Evolutionary conservation across 2,888 invertebrate species (phyloP), one percentile per base, ranked within the genome.

Genomic region (Gortyna flavago): DNA sequence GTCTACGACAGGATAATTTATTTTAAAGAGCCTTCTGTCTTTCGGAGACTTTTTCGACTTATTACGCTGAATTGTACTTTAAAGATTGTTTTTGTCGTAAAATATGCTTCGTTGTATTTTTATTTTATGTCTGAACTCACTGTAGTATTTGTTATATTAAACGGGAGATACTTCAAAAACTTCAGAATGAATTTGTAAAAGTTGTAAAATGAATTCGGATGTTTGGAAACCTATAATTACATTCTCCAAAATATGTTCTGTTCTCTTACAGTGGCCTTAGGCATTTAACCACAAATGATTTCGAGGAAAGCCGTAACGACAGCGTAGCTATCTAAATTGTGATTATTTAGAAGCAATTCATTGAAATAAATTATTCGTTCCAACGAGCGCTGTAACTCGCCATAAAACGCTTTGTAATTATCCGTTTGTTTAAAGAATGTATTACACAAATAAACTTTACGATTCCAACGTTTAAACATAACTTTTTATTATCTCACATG

Each of bases 391-490:
- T 87, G 92, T 91, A 92, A 91, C 93, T 93, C 91, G 91, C 93
- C 90, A 94, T 95, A 95, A 95, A 94, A 93, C 89, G 92, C 90
- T 91, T 90, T 91, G 93, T 96, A 95, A 96, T 96, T 95, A 95
- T 94, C 92, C 93, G 93, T 96, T 95, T 95, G 94, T 95, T 94
- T 95, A 94, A 95, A 95, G 93, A 95, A 95, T 93, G 94, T 91
- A 93, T 92, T 93, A 96, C 93, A 96, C 95, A 95, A 96, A 96
- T 95, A 96, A 96, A 95, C 93, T 95, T 95, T 95, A 96, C 95
- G 95, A 95, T 92, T 93, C 91, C 92, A 93, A 92, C 93, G 95
- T 94, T 93, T 92, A 93, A 92, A 92, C 94, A 93, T 94, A 93
- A 94, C 93, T 93, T 96, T 95, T 96, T 96, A 96, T 95, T 95